These are phyloP conservation scores for Leucoptera coffeella DNA, from an alignment of 2,888 invertebrate species.

Conservation along the genomic window DNA sequence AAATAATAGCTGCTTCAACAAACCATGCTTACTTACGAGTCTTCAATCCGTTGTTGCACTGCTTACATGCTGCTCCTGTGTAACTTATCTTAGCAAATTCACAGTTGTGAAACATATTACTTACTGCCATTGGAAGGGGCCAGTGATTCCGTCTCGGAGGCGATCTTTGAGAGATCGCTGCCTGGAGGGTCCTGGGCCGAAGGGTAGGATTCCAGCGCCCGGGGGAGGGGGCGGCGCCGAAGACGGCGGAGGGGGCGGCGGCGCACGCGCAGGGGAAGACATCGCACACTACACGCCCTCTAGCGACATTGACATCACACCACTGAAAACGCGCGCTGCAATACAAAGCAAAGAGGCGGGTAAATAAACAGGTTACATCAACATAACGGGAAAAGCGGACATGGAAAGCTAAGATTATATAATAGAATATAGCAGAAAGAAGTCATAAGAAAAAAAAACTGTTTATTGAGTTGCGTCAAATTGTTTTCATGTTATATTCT, in stretches of 20 bases:
- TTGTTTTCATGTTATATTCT: too few species aligned
- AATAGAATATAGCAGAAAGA: too few species aligned
- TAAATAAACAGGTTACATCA: conserved; percentile 22
- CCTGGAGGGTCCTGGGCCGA: conserved; percentile 56
- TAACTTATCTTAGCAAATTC: not conserved
- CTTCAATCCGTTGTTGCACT: too few species aligned
- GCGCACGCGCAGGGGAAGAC: conserved; percentile 37
- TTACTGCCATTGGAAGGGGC: conserved; percentile 79
- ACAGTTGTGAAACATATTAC: conserved; percentile 26
- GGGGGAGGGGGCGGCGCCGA: conserved; percentile 12
- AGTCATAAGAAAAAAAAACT: too few species aligned
- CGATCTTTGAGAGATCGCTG: conserved; percentile 74
- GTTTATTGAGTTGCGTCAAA: too few species aligned
- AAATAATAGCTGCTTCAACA: too few species aligned
- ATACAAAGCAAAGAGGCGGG: conserved; percentile 40
- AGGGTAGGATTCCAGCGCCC: conserved; percentile 35
- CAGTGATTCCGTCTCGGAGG: conserved; percentile 71
- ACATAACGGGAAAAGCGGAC: not conserved
- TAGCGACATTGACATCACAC: conserved; percentile 24
- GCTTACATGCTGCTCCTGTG: too few species aligned
- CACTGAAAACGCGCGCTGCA: conserved; percentile 42
- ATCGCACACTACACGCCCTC: conserved; percentile 17
- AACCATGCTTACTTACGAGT: too few species aligned
- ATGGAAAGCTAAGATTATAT: too few species aligned
- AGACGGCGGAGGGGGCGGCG: too few species aligned